Evolutionary conservation across 2,113 vertebrate species (phyloP).

Genomic region (Pantherophis guttatus): DNA sequence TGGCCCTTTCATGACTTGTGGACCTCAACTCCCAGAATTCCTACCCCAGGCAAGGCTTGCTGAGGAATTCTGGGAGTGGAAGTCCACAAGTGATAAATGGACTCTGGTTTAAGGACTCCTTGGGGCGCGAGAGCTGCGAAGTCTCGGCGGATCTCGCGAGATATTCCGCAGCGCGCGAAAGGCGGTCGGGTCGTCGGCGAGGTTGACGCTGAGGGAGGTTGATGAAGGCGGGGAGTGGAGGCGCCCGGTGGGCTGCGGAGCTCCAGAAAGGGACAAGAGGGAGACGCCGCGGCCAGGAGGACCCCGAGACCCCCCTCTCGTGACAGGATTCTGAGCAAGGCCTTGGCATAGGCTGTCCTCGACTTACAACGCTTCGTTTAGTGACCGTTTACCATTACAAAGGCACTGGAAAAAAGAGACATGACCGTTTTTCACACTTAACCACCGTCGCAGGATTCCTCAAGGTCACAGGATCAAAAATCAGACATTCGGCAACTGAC

Average conservation of each 20-base stretch:
- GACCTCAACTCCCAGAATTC: not conserved
- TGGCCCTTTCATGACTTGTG: not conserved
- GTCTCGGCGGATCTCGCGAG: conserved; percentile 52
- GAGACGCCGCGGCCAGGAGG: conserved; percentile 76
- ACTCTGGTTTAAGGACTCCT: not conserved
- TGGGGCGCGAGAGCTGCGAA: not conserved
- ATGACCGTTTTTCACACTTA: not conserved
- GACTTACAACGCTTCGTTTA: not conserved
- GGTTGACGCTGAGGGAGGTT: conserved; percentile 64
- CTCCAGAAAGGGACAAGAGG: conserved; percentile 52
- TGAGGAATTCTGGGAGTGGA: not conserved
- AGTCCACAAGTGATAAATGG: not conserved
- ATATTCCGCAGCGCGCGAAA: fast-evolving
- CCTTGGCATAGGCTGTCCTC: not conserved
- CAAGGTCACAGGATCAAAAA: too few relatives aligned
- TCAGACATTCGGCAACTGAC: too few relatives aligned
- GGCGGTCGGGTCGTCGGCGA: not conserved
- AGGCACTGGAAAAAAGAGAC: too few relatives aligned
- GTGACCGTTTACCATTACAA: not conserved
- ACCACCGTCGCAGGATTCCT: too few relatives aligned
- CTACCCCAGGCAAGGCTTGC: not conserved
- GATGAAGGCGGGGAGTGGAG: conserved; percentile 37
- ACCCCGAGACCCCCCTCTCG: too few relatives aligned
- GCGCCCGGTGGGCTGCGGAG: conserved; percentile 52
- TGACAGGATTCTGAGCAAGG: not conserved